phyloP scores from a whole-genome alignment of 2,113 vertebrate genomes.

The human (Homo sapiens) region DNA sequence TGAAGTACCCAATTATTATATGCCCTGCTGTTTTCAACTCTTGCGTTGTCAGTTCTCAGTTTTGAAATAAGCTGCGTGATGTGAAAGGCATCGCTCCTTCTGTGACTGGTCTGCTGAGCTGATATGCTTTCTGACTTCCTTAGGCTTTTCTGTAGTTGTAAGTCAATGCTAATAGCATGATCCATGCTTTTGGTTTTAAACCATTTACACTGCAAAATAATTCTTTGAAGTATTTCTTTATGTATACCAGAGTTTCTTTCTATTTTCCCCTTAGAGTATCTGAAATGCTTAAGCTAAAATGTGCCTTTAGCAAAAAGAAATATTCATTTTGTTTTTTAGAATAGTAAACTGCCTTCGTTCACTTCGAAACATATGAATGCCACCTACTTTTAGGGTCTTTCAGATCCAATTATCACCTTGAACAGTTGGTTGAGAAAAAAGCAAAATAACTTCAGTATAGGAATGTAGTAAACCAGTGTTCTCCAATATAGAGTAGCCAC shows the following conservation, averaged over 20 bases:
- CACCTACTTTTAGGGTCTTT: neutral
- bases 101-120: slow-evolving; percentile 61
- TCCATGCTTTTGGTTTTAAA: slow-evolving; percentile 47
- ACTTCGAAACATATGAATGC: neutral
- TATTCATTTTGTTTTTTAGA: neutral
- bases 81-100: slow-evolving; percentile 69
- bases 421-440: neutral
- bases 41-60: slow-evolving; percentile 66
- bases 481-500: too few species aligned
- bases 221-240: slow-evolving; percentile 17
- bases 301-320: neutral
- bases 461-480: neutral
- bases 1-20: slow-evolving; percentile 77
- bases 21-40: slow-evolving; percentile 78
- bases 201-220: slow-evolving; percentile 27
- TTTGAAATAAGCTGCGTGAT: slow-evolving; percentile 72
- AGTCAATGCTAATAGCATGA: slow-evolving; percentile 56
- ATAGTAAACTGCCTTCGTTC: neutral
- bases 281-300: neutral
- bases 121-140: slow-evolving; percentile 64
- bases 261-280: neutral
- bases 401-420: neutral
- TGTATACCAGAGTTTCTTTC: neutral
- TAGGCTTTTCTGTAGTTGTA: slow-evolving; percentile 62
- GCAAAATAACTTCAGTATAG: neutral